Evolutionary conservation across 1,140 invertebrate genomes (phyloP), one percentile per base, ranked within the genome.

Genomic region (Drosophila sechellia): DNA sequence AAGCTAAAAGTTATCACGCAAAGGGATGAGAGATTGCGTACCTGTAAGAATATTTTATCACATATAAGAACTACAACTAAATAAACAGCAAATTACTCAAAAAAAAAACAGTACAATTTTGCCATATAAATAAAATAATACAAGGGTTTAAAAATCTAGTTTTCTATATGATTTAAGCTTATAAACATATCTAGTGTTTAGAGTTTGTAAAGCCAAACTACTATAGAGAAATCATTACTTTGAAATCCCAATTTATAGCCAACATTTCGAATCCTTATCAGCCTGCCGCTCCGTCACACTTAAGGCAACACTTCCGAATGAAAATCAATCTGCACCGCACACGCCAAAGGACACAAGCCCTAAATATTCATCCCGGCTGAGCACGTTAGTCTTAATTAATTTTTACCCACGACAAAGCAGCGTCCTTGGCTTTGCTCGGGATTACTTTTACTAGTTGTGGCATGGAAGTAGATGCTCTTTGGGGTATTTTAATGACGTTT

Each of bases 401-500:
- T 87, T 87, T 52, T 58, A 72, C 64, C 50, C 70, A 75, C 39
- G 52, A 53, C 59, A 17, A 15, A 48, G 31, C 31, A 40, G 37
- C 40, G 39, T 25, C 46, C 20, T 25, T 45, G 81, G 59, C 68
- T 71, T 78, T 59, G 57, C 57, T 43, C 60, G 50, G 54, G 72
- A 75, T 75, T 76, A 75, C 71, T 79, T 81, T 79, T 50, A 42
- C 57, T 76, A 70, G 77, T 76, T 79, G 75, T 70, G 56, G 22
- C 31, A 31, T 12, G 17, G 45, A 34, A 25, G 48, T 54, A 12
- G 40, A 49, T 68, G 46, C 60, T 68, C 59, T 79, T 74, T 25
- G 43, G 71, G 73, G 54, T 58, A 79, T 87, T 86, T 87, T 87
- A 86, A 87, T 86, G 79, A 72, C 83, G 81, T 79, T 86, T 87